A percentile compares a stretch with the other conserved stretches of the same genome.
Conservation (phyloP, 1,140 invertebrate genomes). For the Zaprionus tsacasi region DNA sequence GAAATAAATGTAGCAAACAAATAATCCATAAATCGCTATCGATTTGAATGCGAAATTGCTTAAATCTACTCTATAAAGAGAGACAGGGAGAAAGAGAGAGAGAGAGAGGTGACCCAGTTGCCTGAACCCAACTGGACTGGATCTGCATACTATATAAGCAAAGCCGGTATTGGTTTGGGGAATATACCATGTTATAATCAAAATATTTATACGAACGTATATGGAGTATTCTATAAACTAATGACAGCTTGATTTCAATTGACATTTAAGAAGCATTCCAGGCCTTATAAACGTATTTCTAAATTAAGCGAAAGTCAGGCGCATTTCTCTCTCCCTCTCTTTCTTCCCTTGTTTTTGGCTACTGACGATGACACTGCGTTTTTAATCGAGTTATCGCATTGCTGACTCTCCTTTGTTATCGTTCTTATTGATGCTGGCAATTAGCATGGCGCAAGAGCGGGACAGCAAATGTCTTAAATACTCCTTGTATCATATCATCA, state of each 20-base stretch:
- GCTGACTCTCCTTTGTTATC: conserved; percentile 3
- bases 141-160: neutral
- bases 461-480: neutral
- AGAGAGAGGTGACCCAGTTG: conserved; percentile 1
- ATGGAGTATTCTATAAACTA: neutral
- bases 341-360: neutral
- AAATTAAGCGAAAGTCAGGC: neutral
- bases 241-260: neutral
- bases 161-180: neutral
- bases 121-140: neutral
- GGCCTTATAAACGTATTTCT: neutral
- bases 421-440: conserved; percentile 40
- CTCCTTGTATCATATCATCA: conserved; percentile 32
- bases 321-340: neutral
- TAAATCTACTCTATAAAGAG: neutral
- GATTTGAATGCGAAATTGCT: neutral
- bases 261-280: neutral
- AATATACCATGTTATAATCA: neutral
- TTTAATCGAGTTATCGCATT: conserved; percentile 9
- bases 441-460: conserved; percentile 42
- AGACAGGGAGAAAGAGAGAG: neutral
- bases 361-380: conserved; percentile 9
- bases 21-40: neutral
- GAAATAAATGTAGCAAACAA: neutral
- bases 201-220: neutral